These are phyloP conservation scores for Spea hammondii DNA, from an alignment of 2,797 vertebrate genomes.

Conservation along the genomic window DNA sequence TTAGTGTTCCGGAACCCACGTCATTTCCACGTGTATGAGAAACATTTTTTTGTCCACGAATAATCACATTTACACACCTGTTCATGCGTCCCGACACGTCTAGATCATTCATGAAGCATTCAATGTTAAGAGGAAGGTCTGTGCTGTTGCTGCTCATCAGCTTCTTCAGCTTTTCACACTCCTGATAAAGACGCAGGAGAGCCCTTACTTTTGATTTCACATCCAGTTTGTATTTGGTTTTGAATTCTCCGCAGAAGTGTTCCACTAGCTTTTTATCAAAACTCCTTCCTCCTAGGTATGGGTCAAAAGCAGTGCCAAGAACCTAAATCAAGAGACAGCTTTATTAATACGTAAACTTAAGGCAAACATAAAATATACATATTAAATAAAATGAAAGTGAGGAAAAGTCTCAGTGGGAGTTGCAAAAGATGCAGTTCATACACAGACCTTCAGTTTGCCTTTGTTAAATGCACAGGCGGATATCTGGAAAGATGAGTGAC, in stretches of 20 bases:
- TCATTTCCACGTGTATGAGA: neutral
- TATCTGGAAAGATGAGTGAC: constrained; percentile 76
- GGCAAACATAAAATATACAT: too few relatives aligned
- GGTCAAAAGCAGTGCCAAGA: constrained; percentile 77
- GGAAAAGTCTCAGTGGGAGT: too few relatives aligned
- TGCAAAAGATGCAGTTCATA: too few relatives aligned
- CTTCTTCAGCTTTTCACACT: constrained; percentile 79
- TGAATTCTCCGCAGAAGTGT: constrained; percentile 76
- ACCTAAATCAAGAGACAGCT: constrained; percentile 59
- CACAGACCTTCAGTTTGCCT: constrained; percentile 71
- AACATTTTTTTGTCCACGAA: too few relatives aligned
- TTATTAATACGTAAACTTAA: too few relatives aligned
- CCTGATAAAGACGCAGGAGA: constrained; percentile 73
- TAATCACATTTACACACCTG: constrained; percentile 60
- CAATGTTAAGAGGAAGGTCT: constrained; percentile 73
- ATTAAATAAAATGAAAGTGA: too few relatives aligned
- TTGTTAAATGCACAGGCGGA: constrained; percentile 78
- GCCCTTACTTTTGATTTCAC: constrained; percentile 72
- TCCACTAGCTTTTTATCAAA: constrained; percentile 77
- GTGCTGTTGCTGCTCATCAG: constrained; percentile 78
- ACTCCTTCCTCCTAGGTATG: constrained; percentile 73
- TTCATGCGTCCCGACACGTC: constrained; percentile 76
- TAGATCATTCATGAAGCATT: constrained; percentile 76
- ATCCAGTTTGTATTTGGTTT: constrained; percentile 73
- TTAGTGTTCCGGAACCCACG: neutral